Evolutionary conservation across 2,113 vertebrate genomes (phyloP), one percentile per base, ranked within the genome.

Genomic region (Amphiprion percula): DNA sequence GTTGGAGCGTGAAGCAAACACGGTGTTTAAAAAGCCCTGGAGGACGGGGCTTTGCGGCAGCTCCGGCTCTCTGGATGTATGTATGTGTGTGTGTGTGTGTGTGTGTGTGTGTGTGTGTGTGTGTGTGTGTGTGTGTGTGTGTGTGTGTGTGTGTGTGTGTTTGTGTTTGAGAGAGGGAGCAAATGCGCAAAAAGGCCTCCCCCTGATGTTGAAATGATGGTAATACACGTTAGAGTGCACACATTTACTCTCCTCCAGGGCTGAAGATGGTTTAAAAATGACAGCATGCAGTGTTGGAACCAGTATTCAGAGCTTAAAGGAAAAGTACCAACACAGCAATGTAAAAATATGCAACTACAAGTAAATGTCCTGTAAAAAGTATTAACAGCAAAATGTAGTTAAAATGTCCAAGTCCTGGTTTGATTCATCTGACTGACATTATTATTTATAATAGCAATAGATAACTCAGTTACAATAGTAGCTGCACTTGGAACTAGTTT

Each of bases 21-120:
- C 83, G 63, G 79, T 67, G 77, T 77, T 86, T 82, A 75, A 83
- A 79, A 87, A 83, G 62, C 86, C 84, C 71, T 41, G 62, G 68
- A 92, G 88, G 84, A 92, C 71, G 76, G 82, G 84, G 91, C 90
- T 93, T 90, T 92, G 90, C 91, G 74, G 92, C 88, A 92, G 85
- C 82, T 79, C 59, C 72, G 2, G 66, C 66, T 61, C 79, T 47
- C 72, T 56, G 30, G 47, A 12, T 12, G 37, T 68, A 24, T 37
- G 37, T 33, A 16, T 49, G 52, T 58, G 59, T 33, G 21, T 47
- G 63, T 46, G 70, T 66, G 46, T 41, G 52, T 39, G 52, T 15
- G 58, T 28, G 28, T 14, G 28, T 4, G 28, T 21, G 21, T 21
- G 21, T 21, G 21, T 21, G 21, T 21, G 21, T 21, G 21, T 21